Percentiles rank a stretch among this genome's conserved stretches.
phyloP scores from a whole-genome alignment of 2,888 invertebrate genomes.

The Augochlorella aurata region DNA sequence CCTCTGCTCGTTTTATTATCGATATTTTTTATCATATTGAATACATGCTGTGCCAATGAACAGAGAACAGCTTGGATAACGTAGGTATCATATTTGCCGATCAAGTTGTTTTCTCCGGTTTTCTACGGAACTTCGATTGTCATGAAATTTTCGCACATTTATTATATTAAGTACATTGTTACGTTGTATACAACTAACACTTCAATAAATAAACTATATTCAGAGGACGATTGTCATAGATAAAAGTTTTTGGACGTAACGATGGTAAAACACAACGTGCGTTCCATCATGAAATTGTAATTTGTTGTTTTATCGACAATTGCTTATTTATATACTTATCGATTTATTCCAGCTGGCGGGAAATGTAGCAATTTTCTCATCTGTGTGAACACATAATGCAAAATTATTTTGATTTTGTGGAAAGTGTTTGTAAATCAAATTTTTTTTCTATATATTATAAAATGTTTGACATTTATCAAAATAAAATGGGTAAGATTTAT shows the following conservation, averaged over 20 bases:
- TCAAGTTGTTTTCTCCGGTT: constrained; percentile 20
- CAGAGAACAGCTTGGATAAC: constrained; percentile 32
- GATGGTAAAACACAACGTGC: constrained; percentile 42
- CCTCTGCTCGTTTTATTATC: constrained; percentile 23
- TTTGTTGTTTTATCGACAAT: constrained; percentile 11
- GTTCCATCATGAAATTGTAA: background rate
- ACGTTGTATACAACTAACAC: too few relatives aligned
- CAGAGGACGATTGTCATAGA: background rate
- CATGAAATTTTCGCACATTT: background rate
- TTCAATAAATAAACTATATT: background rate
- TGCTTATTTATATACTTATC: background rate
- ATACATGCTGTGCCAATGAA: constrained; percentile 26
- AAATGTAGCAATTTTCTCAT: background rate
- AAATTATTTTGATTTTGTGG: background rate
- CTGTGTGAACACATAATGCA: background rate
- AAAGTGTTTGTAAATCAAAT: background rate
- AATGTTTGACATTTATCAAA: background rate
- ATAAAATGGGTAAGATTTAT: background rate
- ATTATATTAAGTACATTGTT: background rate
- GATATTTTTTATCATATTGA: constrained; percentile 22
- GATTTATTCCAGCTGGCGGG: background rate
- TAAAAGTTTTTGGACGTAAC: constrained; percentile 9
- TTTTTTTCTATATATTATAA: background rate
- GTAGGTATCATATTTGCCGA: constrained; percentile 30
- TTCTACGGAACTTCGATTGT: background rate